Percentiles rank a stretch among this genome's conserved stretches.
Evolutionary conservation across 2,797 vertebrate species (phyloP).

Genomic region (Brachyalestes nurse): DNA sequence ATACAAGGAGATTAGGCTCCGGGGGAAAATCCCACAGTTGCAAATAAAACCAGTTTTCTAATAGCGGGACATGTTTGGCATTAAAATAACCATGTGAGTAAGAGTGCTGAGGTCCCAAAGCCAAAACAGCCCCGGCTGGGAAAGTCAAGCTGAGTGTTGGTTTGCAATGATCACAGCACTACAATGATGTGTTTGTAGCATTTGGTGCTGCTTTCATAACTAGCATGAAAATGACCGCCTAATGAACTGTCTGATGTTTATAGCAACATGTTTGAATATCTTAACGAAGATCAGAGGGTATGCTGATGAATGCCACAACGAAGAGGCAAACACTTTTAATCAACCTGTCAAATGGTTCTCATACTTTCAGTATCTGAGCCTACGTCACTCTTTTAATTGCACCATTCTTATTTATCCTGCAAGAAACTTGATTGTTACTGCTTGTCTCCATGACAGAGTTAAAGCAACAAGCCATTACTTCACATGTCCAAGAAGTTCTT

Average conservation of each 20-base stretch:
- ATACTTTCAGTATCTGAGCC: constrained; percentile 7
- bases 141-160: neutral
- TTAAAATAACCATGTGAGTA: neutral
- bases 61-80: neutral
- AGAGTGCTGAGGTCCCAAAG: neutral
- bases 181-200: neutral
- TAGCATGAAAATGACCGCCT: neutral
- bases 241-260: neutral
- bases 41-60: neutral
- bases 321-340: neutral
- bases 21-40: neutral
- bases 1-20: neutral
- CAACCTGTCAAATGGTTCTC: neutral
- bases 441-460: constrained; percentile 12
- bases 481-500: constrained; percentile 25
- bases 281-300: neutral
- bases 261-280: constrained; percentile 25
- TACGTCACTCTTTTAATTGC: neutral
- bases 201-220: constrained; percentile 2
- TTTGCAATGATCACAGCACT: constrained; percentile 14
- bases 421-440: neutral
- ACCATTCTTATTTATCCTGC: neutral
- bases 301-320: neutral
- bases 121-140: neutral
- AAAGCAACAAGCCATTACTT: constrained; percentile 34